Conservation (phyloP, 1,140 invertebrate species). For the Eueides isabella region DNA sequence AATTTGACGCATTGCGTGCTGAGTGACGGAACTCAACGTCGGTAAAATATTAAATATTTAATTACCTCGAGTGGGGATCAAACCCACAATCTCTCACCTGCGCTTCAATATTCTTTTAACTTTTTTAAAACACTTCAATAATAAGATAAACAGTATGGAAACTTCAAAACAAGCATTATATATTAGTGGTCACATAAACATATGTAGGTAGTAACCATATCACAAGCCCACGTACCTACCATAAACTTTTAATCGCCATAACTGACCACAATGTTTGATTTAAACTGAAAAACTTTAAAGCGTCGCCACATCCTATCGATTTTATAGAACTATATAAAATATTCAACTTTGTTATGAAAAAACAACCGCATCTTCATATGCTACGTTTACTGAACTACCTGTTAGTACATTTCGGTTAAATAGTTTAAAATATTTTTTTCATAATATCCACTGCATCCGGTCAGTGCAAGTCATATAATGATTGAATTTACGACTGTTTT, state of each 20-base stretch:
- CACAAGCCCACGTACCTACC: slow-evolving; percentile 45
- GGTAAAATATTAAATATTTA: too few relatives aligned
- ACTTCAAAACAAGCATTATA: slow-evolving; percentile 11
- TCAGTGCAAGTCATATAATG: slow-evolving; percentile 60
- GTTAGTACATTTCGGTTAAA: slow-evolving; percentile 62
- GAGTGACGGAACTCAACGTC: too few relatives aligned
- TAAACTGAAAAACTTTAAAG: slow-evolving; percentile 45
- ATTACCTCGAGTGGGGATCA: too few relatives aligned
- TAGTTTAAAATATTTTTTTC: slow-evolving; percentile 63
- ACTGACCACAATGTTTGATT: slow-evolving; percentile 46
- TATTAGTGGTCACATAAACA: slow-evolving; percentile 34
- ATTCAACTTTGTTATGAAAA: slow-evolving; percentile 61
- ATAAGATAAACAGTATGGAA: background rate
- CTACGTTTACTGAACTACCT: slow-evolving; percentile 42
- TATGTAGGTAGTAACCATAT: slow-evolving; percentile 29
- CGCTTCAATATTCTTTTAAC: too few relatives aligned
- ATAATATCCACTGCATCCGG: slow-evolving; percentile 73
- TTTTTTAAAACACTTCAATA: background rate
- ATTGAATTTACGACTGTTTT: slow-evolving; percentile 79
- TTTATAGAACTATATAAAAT: slow-evolving; percentile 49
- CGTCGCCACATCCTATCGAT: slow-evolving; percentile 67
- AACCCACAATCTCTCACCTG: too few relatives aligned
- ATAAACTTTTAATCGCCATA: slow-evolving; percentile 47
- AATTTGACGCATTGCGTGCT: too few relatives aligned
- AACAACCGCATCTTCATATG: slow-evolving; percentile 56